Percentiles rank a stretch among this genome's conserved stretches.
These are phyloP conservation scores for Mesochorus sp. DNA, from an alignment of 2,888 invertebrate species.

Conservation along the genomic window DNA sequence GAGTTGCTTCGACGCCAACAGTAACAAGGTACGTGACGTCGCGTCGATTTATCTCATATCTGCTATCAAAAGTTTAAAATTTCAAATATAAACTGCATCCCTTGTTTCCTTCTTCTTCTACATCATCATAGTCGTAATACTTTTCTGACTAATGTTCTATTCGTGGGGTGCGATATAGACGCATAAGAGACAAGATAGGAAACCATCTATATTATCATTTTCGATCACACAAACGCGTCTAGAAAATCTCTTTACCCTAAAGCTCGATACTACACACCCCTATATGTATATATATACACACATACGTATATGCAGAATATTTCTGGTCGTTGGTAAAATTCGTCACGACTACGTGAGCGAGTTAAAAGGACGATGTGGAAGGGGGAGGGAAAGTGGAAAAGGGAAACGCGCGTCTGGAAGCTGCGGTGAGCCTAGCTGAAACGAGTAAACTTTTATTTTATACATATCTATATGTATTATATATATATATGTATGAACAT, in stretches of 20 bases:
- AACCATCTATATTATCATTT: conserved; percentile 1
- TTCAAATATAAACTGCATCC: conserved; percentile 17
- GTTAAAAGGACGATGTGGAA: conserved; percentile 1
- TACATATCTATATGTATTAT: too few species aligned
- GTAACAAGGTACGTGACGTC: conserved; percentile 74
- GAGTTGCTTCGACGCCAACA: conserved; percentile 76
- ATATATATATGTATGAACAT: conserved; percentile 11
- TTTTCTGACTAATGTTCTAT: conserved; percentile 36
- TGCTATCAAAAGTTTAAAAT: conserved; percentile 20
- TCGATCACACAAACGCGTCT: conserved; percentile 39
- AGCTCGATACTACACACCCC: background rate
- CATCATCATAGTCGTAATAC: conserved; percentile 11
- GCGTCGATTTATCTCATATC: background rate
- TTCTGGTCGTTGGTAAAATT: conserved; percentile 48
- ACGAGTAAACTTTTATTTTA: conserved; percentile 56
- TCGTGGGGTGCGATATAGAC: conserved; percentile 26
- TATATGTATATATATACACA: background rate
- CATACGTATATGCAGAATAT: background rate
- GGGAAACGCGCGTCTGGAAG: background rate
- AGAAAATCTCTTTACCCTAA: conserved; percentile 24
- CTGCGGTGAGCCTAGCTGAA: background rate
- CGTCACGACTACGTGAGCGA: conserved; percentile 43
- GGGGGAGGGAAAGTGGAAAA: background rate
- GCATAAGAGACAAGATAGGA: background rate
- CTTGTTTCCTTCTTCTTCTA: background rate